Evolutionary conservation across 2,888 invertebrate genomes (phyloP).

Genomic region (Tachina lurida): DNA sequence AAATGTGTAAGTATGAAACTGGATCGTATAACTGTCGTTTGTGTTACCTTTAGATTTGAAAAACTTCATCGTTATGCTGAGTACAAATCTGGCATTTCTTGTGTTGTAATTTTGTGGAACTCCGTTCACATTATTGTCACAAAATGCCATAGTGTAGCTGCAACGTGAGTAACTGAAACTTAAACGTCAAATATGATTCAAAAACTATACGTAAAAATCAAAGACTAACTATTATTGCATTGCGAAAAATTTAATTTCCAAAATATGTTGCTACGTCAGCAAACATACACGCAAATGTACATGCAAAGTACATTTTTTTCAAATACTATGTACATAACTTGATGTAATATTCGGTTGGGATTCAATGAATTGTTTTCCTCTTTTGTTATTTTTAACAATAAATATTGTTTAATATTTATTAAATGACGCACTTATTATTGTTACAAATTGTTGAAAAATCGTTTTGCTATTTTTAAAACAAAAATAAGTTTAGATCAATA

Average conservation of each 20-base stretch:
- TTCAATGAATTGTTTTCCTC: constrained; percentile 1
- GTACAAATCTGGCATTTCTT: too few relatives aligned
- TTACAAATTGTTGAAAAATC: neutral
- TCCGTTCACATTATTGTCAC: too few relatives aligned
- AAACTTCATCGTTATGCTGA: too few relatives aligned
- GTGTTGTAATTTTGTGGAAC: too few relatives aligned
- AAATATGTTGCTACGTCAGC: neutral
- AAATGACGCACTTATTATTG: constrained; percentile 21
- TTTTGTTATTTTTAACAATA: neutral
- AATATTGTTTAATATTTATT: neutral
- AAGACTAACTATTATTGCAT: neutral
- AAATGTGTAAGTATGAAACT: too few relatives aligned
- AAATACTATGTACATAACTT: neutral
- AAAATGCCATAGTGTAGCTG: too few relatives aligned
- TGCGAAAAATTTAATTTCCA: neutral
- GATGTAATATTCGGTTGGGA: neutral
- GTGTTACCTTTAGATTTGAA: too few relatives aligned
- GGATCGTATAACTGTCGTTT: too few relatives aligned
- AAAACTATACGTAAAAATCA: too few relatives aligned
- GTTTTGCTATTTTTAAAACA: constrained; percentile 5
- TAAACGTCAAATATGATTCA: too few relatives aligned
- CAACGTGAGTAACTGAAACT: too few relatives aligned
- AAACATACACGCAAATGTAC: neutral
- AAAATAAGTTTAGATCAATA: constrained; percentile 6
- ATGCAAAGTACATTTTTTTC: neutral